These are phyloP conservation scores for Odocoileus hemionus DNA, from an alignment of 2,113 vertebrate species.

Conservation along the genomic window DNA sequence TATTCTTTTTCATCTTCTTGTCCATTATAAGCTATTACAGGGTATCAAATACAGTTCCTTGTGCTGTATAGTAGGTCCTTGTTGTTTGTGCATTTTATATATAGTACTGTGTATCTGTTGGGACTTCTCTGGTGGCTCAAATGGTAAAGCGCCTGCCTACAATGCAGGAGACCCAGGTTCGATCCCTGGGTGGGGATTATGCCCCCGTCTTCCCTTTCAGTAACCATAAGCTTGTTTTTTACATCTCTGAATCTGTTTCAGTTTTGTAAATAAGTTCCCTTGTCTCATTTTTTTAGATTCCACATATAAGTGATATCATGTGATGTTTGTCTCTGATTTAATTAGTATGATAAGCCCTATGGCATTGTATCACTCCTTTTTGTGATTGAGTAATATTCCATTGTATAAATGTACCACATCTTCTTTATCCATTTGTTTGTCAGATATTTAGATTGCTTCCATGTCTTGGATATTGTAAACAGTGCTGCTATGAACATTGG, in stretches of 20 bases:
- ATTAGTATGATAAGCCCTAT: neutral
- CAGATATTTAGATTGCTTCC: neutral
- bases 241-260: neutral
- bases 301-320: neutral
- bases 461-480: neutral
- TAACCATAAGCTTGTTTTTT: neutral
- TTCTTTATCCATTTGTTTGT: neutral
- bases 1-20: neutral
- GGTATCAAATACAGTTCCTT: neutral
- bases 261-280: neutral
- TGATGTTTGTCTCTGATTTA: neutral
- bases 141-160: too few species aligned
- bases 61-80: neutral
- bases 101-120: neutral
- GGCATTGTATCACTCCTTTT: neutral
- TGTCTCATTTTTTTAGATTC: neutral
- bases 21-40: neutral
- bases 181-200: too few species aligned
- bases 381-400: neutral
- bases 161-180: too few species aligned
- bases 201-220: neutral
- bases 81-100: neutral
- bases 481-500: neutral
- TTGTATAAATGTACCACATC: neutral
- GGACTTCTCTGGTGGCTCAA: too few species aligned